These are phyloP conservation scores for Pygoscelis antarcticus DNA, from an alignment of 2,113 vertebrate species.

Conservation along the genomic window DNA sequence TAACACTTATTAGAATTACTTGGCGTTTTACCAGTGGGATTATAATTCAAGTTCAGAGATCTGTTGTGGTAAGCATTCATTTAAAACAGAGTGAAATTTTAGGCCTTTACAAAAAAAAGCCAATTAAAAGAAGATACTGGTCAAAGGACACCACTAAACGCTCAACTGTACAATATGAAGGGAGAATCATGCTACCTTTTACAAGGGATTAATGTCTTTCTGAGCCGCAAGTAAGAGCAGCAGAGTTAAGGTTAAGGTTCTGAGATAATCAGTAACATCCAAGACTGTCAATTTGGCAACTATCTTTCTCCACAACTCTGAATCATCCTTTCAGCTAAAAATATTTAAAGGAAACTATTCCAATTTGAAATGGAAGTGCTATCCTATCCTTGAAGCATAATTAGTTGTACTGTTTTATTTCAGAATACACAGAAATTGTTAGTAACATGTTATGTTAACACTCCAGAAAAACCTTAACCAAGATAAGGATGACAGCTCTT, in stretches of 20 bases:
- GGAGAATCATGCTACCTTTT: background rate
- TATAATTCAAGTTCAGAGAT: conserved; percentile 22
- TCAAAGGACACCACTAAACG: background rate
- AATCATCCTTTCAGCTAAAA: background rate
- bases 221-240: background rate
- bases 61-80: background rate
- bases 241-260: background rate
- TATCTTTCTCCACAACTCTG: background rate
- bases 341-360: background rate
- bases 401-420: background rate
- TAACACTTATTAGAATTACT: background rate
- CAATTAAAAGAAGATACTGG: background rate
- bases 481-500: background rate
- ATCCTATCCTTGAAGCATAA: background rate
- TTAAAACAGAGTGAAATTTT: background rate
- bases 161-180: background rate
- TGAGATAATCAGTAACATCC: background rate
- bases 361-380: background rate
- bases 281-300: background rate
- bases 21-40: background rate
- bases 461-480: background rate
- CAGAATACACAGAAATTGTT: background rate
- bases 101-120: background rate
- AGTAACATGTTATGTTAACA: background rate
- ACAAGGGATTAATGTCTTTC: background rate